A percentile compares a stretch with the other conserved stretches of the same genome.
phyloP scores from a whole-genome alignment of 2,888 invertebrate species.

The Pilophorus perplexus region DNA sequence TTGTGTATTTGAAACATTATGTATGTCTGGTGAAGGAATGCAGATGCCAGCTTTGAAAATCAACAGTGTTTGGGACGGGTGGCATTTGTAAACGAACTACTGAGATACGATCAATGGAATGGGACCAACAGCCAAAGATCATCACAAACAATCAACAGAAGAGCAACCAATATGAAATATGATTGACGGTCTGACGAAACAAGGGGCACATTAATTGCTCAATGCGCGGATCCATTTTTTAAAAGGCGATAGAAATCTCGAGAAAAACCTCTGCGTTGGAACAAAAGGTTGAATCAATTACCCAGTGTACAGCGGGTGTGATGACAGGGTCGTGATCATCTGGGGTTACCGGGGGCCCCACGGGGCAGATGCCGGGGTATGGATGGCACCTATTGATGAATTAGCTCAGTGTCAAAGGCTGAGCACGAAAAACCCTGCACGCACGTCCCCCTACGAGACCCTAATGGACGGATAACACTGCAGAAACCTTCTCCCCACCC shows the following conservation, averaged over 20 bases:
- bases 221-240: slow-evolving; percentile 31
- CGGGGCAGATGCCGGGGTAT: slow-evolving; percentile 1
- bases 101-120: slow-evolving; percentile 25
- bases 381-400: slow-evolving; percentile 34
- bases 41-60: too few relatives aligned
- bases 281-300: slow-evolving; percentile 31
- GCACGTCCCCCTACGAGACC: slow-evolving; percentile 26
- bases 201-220: slow-evolving; percentile 32
- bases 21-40: too few relatives aligned
- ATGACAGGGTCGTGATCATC: slow-evolving; percentile 16
- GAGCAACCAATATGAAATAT: slow-evolving; percentile 26
- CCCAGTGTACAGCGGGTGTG: slow-evolving; percentile 8
- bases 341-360: neutral
- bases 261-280: slow-evolving; percentile 2
- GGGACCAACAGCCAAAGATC: slow-evolving; percentile 18
- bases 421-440: slow-evolving; percentile 36
- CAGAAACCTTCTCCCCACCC: slow-evolving; percentile 12
- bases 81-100: slow-evolving; percentile 7
- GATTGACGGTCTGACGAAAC: slow-evolving; percentile 28
- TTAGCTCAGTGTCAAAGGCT: slow-evolving; percentile 38
- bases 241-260: slow-evolving; percentile 21
- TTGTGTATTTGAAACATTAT: too few relatives aligned
- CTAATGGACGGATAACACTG: slow-evolving; percentile 36
- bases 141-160: slow-evolving; percentile 20
- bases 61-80: too few relatives aligned